Evolutionary conservation across 92 coral and sea anemone genomes (phyloP).

Genomic region (Pocillopora meandrina): DNA sequence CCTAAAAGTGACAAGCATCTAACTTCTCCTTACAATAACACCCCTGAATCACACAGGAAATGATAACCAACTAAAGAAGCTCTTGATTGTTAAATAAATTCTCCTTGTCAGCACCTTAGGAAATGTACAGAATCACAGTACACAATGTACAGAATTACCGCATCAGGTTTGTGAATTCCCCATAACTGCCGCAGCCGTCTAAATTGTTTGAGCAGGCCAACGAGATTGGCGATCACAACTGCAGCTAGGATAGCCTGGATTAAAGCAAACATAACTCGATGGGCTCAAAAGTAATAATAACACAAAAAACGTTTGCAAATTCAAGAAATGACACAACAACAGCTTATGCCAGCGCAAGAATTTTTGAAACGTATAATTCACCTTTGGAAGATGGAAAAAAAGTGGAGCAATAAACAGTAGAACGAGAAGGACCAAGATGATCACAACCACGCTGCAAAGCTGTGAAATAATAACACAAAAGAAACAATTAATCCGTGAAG

Average conservation of each 20-base stretch:
- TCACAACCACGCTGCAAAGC: conserved; percentile 76
- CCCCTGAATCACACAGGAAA: too few species aligned
- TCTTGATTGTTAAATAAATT: too few species aligned
- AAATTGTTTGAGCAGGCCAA: conserved; percentile 87
- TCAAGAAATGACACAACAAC: too few species aligned
- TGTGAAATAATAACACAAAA: conserved; percentile 10
- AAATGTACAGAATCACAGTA: too few species aligned
- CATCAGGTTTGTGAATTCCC: conserved; percentile 75
- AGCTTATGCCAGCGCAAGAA: too few species aligned
- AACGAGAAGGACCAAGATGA: conserved; percentile 71
- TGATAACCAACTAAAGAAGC: too few species aligned
- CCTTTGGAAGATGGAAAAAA: conserved; percentile 93
- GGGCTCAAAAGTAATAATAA: too few species aligned
- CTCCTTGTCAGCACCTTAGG: too few species aligned
- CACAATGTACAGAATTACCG: too few species aligned
- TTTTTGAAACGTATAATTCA: conserved; percentile 5
- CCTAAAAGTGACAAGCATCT: too few species aligned
- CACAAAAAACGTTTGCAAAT: too few species aligned
- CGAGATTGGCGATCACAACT: conserved; percentile 86
- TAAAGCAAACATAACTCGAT: neutral
- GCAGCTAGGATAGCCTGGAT: conserved; percentile 77
- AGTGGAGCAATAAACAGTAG: conserved; percentile 83
- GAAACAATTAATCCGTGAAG: neutral
- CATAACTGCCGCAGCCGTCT: conserved; percentile 67
- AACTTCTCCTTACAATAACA: too few species aligned